Evolutionary conservation across 2,113 vertebrate genomes (phyloP).

Genomic region (Mus spicilegus): DNA sequence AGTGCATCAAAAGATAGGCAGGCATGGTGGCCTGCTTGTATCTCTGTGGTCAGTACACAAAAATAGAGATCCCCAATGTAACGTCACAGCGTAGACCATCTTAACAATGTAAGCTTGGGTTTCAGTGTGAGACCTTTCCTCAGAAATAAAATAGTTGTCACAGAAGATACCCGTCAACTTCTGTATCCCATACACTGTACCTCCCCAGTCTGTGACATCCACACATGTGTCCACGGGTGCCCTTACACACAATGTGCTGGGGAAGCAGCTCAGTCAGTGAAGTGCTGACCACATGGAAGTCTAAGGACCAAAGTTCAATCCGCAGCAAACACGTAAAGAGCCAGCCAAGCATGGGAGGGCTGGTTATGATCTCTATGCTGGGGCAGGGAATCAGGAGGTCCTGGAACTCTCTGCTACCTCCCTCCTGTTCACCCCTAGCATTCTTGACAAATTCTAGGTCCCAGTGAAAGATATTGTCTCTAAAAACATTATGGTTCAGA

Average conservation of each 20-base stretch:
- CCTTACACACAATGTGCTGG: no score
- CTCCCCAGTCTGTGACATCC: no score
- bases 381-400: neutral
- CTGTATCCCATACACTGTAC: no score
- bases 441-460: neutral
- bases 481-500: neutral
- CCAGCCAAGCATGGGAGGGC: no score
- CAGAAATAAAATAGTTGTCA: neutral
- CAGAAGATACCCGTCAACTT: no score
- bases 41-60: neutral
- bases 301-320: neutral
- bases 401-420: neutral
- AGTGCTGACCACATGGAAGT: no score
- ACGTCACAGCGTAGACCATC: neutral
- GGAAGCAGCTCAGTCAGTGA: no score
- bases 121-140: neutral
- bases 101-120: neutral
- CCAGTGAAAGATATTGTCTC: neutral
- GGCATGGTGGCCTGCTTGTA: no score
- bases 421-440: neutral
- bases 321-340: neutral
- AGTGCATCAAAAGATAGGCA: no score
- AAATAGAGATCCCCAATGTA: neutral
- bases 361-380: neutral
- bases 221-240: no score